A percentile compares a stretch with the other conserved stretches of the same genome.
These are phyloP conservation scores for Malaclemys terrapin DNA, from an alignment of 2,113 vertebrate genomes.

Conservation along the genomic window DNA sequence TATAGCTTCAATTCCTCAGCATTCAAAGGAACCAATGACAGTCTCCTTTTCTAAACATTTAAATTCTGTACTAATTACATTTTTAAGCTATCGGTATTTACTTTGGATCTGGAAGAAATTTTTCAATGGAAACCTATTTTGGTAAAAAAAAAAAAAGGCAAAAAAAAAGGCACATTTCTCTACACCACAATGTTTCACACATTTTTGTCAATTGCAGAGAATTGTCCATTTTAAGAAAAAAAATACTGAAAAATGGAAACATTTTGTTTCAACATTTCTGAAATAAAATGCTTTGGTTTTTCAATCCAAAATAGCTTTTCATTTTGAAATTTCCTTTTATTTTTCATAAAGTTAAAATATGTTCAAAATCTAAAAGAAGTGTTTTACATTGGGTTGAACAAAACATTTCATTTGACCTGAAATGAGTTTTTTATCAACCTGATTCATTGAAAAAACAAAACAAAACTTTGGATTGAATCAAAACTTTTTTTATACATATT, in stretches of 20 bases:
- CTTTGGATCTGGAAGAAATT: not conserved
- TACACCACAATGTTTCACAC: not conserved
- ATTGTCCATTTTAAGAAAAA: not conserved
- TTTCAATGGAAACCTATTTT: not conserved
- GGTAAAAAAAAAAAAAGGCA: no score
- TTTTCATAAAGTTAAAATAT: no score
- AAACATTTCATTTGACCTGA: no score
- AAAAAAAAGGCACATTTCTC: not conserved
- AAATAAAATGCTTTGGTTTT: no score
- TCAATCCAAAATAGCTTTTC: no score
- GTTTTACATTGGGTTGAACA: no score
- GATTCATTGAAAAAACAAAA: no score
- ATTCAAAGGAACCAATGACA: not conserved
- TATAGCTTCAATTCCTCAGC: not conserved
- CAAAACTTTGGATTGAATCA: not conserved
- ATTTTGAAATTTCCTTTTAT: no score
- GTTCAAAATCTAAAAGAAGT: no score
- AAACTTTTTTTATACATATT: not conserved
- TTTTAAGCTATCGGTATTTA: not conserved
- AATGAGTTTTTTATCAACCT: no score
- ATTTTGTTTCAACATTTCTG: no score
- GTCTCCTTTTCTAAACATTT: accelerated
- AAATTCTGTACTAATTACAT: accelerated
- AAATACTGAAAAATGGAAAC: not conserved
- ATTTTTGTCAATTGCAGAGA: not conserved